A percentile compares a stretch with the other conserved stretches of the same genome.
These are phyloP conservation scores for Eurystomus gularis DNA, from an alignment of 2,113 vertebrate genomes.

Conservation along the genomic window DNA sequence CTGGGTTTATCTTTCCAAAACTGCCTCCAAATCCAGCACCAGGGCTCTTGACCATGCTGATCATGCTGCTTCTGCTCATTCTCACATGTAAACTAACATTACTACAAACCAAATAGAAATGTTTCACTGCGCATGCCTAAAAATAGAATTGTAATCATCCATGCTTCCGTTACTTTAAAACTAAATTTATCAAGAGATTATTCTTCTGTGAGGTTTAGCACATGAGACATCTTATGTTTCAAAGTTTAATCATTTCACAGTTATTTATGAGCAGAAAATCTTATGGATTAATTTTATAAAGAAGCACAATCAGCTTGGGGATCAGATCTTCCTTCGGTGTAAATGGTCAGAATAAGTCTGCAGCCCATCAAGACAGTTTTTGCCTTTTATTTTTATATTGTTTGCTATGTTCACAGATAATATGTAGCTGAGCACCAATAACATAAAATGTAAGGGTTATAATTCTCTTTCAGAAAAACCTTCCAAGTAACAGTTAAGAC, in stretches of 20 bases:
- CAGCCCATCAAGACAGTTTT: neutral
- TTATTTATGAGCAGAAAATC: conserved; percentile 51
- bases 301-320: neutral
- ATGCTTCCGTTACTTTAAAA: conserved; percentile 47
- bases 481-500: neutral
- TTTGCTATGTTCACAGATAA: neutral
- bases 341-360: neutral
- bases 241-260: conserved; percentile 54
- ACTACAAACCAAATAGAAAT: neutral
- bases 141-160: conserved; percentile 58
- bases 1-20: neutral
- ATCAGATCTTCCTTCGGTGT: neutral
- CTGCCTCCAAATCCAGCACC: neutral
- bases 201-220: conserved; percentile 52
- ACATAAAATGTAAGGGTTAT: neutral
- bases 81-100: neutral
- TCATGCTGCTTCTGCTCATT: neutral
- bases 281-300: conserved; percentile 27
- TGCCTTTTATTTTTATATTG: neutral
- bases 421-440: neutral
- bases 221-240: conserved; percentile 30
- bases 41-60: neutral
- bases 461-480: neutral
- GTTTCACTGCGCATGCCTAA: neutral
- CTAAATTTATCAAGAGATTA: conserved; percentile 58